Conservation (phyloP, 2,797 vertebrate species). For the Chrysocyon brachyurus region DNA sequence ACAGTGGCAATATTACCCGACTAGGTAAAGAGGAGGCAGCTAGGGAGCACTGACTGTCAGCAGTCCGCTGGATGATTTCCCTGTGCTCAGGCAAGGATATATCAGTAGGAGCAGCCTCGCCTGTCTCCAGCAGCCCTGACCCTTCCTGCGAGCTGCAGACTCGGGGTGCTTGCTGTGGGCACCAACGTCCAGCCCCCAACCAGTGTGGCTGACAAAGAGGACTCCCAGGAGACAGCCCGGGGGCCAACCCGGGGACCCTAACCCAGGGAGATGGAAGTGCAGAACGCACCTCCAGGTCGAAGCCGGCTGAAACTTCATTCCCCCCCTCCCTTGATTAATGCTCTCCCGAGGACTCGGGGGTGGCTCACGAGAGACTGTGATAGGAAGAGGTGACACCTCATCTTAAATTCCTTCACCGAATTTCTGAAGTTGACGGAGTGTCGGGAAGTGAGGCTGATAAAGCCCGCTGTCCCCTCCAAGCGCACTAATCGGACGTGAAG, state of each 20-base stretch:
- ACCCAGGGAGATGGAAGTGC: constrained; percentile 53
- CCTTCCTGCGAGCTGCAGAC: neutral
- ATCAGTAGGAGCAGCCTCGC: neutral
- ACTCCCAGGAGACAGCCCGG: neutral
- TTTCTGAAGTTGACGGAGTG: constrained; percentile 93
- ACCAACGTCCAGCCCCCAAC: neutral
- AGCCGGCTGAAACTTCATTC: constrained; percentile 83
- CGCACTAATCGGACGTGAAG: constrained; percentile 91
- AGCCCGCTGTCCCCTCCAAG: constrained; percentile 89
- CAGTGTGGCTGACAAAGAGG: neutral
- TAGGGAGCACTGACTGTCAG: neutral
- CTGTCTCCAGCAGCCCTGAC: neutral
- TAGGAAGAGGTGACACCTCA: constrained; percentile 96
- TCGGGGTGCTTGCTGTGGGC: neutral
- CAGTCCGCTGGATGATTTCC: neutral
- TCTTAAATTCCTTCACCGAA: constrained; percentile 91
- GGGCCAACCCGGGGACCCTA: neutral
- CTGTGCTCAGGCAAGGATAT: neutral
- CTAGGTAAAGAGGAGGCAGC: neutral
- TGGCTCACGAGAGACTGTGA: constrained; percentile 91
- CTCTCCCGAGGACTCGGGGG: constrained; percentile 88
- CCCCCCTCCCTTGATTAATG: constrained; percentile 83
- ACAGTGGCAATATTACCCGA: neutral
- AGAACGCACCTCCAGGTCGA: constrained; percentile 79
- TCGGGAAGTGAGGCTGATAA: constrained; percentile 93